Base-by-base conservation (phyloP, 2,113 vertebrate species). In the Bos javanicus region DNA sequence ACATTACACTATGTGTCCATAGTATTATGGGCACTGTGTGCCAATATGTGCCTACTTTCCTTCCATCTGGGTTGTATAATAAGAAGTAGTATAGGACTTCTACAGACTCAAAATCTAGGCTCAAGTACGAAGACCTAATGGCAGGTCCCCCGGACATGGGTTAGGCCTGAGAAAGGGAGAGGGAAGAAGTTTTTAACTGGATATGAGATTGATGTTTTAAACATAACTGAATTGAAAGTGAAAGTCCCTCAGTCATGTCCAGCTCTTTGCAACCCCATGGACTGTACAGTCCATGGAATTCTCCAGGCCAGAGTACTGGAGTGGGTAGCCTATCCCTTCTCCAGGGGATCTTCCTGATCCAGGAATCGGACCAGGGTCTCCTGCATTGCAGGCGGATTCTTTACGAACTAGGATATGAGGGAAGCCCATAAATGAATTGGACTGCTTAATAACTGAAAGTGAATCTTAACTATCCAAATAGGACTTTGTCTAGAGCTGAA, bases 131-230 rank as follows among this genome's bases (percentile, higher is more conserved):
- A 87, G 83, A 50, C 19, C 14, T n/a, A 74, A 50, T 46, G 43
- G 54, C 15, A 88, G 88, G 7, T 52, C 26, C 30, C 39, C 30
- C 9, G 39, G 28, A 7, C 12, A 1, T 39, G 3, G 28, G 1
- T 81, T 52, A 60, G 46, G 26, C 19, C 90, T 71, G 39, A 95
- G n/a, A 4, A 74, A 57, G 56, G 23, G 36, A 86, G 25, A 86
- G 19, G 6, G 17, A 23, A 84, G 16, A 85, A 83, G 4, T 33
- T 85, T 96, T 84, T 88, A 94, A 88, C 25, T 94, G 30, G 59
- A 87, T 50, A 3, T 74, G 25, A 92, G 92, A 83, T 43, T 76
- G 17, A 94, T 90, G 95, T 90, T 97, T 85, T 96, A 92, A 96
- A 91, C 16, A 16, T 64, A 39, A 82, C 28, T 71, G 50, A n/a